These are phyloP conservation scores for Charaxes varanes DNA, from an alignment of 1,140 invertebrate genomes.

Conservation along the genomic window DNA sequence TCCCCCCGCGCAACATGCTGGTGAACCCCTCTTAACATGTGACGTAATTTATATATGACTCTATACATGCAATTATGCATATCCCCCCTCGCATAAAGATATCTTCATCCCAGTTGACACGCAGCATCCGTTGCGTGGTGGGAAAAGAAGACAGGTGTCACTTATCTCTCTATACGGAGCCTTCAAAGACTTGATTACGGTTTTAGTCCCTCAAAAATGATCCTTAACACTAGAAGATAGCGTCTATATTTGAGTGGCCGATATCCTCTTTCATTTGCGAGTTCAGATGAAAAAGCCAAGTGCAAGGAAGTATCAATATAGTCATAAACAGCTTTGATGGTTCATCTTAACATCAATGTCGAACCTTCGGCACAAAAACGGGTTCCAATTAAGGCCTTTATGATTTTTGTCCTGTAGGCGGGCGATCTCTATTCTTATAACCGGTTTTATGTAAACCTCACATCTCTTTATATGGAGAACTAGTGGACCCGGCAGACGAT, in stretches of 20 bases:
- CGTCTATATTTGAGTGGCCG: not conserved
- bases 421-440: no score
- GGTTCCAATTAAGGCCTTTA: conserved; percentile 21
- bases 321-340: conserved; percentile 50
- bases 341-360: conserved; percentile 32
- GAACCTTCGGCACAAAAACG: conserved; percentile 21
- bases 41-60: no score
- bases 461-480: no score
- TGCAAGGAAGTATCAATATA: conserved; percentile 47
- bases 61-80: no score
- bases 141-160: conserved; percentile 65
- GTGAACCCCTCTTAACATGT: no score
- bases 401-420: conserved; percentile 22
- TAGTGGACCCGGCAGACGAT: no score
- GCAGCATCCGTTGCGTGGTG: conserved; percentile 52
- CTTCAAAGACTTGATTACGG: conserved; percentile 32
- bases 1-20: no score
- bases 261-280: conserved; percentile 6
- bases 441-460: no score
- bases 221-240: not conserved
- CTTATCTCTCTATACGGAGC: conserved; percentile 40
- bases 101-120: no score
- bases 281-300: conserved; percentile 45
- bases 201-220: not conserved
- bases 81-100: no score